Evolutionary conservation across 2,113 vertebrate species (phyloP).

Genomic region (Lasiurus cinereus): DNA sequence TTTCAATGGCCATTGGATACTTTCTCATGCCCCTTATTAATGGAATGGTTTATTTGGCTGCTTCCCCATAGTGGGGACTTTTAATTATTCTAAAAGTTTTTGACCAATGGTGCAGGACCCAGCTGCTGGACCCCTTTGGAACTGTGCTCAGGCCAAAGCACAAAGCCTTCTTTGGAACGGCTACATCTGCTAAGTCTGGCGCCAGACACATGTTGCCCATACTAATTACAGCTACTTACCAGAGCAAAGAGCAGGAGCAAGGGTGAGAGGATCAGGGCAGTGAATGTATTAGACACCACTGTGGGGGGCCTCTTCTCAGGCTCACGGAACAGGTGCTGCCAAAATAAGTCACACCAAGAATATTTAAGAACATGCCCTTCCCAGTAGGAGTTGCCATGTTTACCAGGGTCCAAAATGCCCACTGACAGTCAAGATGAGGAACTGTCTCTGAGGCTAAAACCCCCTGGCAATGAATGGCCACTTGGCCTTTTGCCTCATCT

Average conservation of each 20-base stretch:
- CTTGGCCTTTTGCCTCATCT: not conserved
- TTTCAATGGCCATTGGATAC: not conserved
- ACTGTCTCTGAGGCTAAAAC: not conserved
- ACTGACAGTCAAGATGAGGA: not conserved
- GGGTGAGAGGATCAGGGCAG: constrained; percentile 94
- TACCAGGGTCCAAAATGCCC: not conserved
- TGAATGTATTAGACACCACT: constrained; percentile 97
- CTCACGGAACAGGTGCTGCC: constrained; percentile 97
- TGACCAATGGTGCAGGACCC: constrained; percentile 44
- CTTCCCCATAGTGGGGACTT: not conserved
- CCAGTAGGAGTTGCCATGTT: not conserved
- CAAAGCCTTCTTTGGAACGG: constrained; percentile 63
- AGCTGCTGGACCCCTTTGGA: constrained; percentile 66
- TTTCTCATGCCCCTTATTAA: constrained; percentile 56
- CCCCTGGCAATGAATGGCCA: not conserved
- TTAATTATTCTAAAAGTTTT: constrained; percentile 53
- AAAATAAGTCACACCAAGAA: constrained; percentile 67
- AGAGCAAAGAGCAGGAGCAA: constrained; percentile 96
- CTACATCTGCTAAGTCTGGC: constrained; percentile 26
- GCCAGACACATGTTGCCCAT: constrained; percentile 12
- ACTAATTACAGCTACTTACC: constrained; percentile 88
- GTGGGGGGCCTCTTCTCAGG: constrained; percentile 98
- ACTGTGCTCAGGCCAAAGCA: constrained; percentile 49
- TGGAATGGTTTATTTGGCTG: not conserved
- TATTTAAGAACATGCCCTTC: constrained; percentile 32